Evolutionary conservation across 2,888 invertebrate genomes (phyloP).

Genomic region (Kryphioiulus occultus): DNA sequence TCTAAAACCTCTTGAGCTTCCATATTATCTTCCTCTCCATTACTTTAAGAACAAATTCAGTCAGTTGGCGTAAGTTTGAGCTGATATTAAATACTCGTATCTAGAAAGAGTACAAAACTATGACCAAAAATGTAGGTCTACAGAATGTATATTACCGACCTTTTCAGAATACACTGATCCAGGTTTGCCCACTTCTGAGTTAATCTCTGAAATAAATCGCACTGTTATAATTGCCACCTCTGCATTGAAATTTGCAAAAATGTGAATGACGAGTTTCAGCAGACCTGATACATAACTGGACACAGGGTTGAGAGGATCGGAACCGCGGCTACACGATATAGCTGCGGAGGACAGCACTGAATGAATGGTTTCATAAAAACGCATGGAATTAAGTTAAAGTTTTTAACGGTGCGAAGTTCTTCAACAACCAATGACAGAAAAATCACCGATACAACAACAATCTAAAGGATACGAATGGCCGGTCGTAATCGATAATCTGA

Average conservation of each 20-base stretch:
- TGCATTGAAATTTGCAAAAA: not conserved
- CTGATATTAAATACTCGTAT: no score
- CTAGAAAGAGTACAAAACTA: not conserved
- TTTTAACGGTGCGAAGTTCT: not conserved
- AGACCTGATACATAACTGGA: slow-evolving; percentile 69
- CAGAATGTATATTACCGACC: slow-evolving; percentile 11
- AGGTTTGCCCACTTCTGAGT: slow-evolving; percentile 60
- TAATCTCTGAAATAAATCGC: slow-evolving; percentile 58
- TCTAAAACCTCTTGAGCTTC: slow-evolving; percentile 53
- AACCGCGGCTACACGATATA: slow-evolving; percentile 76
- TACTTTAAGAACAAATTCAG: slow-evolving; percentile 52
- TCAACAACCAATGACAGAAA: not conserved
- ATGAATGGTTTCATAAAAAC: slow-evolving; percentile 86
- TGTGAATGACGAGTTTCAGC: slow-evolving; percentile 29
- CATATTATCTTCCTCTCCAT: slow-evolving; percentile 57
- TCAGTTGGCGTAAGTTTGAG: no score
- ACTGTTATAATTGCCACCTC: not conserved
- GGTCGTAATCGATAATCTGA: slow-evolving; percentile 87
- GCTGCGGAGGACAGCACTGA: slow-evolving; percentile 83
- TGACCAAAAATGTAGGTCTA: not conserved
- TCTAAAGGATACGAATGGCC: slow-evolving; percentile 69
- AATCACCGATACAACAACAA: not conserved
- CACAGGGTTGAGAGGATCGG: slow-evolving; percentile 80
- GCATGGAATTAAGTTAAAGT: slow-evolving; percentile 61
- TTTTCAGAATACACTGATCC: slow-evolving; percentile 55